A percentile compares a stretch with the other conserved stretches of the same genome.
Conservation (phyloP, 2,113 vertebrate genomes). For the Neodontobutis hainanensis region DNA sequence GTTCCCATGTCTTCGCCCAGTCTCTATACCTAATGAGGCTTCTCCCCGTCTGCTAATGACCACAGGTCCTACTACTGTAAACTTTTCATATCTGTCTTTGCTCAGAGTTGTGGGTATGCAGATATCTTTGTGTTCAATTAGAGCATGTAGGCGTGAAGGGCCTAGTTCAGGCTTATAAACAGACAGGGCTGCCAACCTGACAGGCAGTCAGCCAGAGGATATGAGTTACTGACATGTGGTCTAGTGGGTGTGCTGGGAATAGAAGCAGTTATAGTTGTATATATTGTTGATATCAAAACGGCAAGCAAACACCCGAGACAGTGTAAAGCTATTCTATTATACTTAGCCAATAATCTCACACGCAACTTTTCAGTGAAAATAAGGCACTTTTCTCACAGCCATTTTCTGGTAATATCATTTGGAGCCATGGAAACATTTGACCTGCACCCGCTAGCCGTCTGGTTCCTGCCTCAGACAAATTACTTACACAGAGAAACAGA, state of each 20-base stretch:
- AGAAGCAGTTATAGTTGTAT: conserved; percentile 23
- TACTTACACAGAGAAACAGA: too few relatives aligned
- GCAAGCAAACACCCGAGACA: conserved; percentile 10
- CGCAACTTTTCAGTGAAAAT: neutral
- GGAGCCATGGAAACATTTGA: neutral
- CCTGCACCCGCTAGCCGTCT: too few relatives aligned
- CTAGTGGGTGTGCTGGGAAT: conserved; percentile 31
- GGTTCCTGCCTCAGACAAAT: too few relatives aligned
- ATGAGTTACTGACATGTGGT: conserved; percentile 57
- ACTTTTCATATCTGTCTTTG: conserved; percentile 42
- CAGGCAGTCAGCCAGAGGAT: conserved; percentile 52
- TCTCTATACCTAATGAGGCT: conserved; percentile 48
- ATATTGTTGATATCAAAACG: conserved; percentile 37
- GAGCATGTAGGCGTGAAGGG: conserved; percentile 18
- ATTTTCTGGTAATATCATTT: neutral
- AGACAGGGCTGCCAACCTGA: conserved; percentile 46
- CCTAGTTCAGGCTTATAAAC: conserved; percentile 33
- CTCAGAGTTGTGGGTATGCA: conserved; percentile 34
- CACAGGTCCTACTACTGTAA: conserved; percentile 31
- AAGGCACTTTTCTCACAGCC: neutral
- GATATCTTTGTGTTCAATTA: conserved; percentile 36
- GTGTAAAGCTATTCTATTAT: neutral
- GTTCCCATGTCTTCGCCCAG: conserved; percentile 5
- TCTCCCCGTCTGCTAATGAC: conserved; percentile 42
- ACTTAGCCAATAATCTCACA: neutral